These are phyloP conservation scores for Zaprionus gabonicus DNA, from an alignment of 1,140 invertebrate species.

Conservation along the genomic window DNA sequence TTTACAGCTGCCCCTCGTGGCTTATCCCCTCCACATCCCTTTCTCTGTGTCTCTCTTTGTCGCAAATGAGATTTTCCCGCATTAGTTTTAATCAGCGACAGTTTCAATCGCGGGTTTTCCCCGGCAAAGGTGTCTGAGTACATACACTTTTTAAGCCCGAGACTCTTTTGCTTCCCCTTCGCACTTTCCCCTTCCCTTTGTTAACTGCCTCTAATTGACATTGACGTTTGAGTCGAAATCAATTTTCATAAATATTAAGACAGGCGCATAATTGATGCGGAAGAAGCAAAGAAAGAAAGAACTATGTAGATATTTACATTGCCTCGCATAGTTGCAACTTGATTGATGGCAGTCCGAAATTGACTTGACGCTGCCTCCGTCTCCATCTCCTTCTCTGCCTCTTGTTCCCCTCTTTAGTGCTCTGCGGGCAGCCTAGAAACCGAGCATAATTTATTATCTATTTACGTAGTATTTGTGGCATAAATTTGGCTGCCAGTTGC, in stretches of 20 bases:
- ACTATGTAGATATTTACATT: constrained; percentile 66
- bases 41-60: constrained; percentile 22
- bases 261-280: constrained; percentile 76
- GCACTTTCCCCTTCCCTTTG: constrained; percentile 17
- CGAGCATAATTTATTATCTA: constrained; percentile 70
- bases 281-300: constrained; percentile 22
- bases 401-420: neutral
- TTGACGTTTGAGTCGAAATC: constrained; percentile 75
- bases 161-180: neutral
- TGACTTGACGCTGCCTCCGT: constrained; percentile 24
- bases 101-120: neutral
- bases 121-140: neutral
- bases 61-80: constrained; percentile 51
- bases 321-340: constrained; percentile 53
- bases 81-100: constrained; percentile 31
- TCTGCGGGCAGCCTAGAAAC: constrained; percentile 4
- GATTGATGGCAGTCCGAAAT: constrained; percentile 66
- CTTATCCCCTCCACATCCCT: neutral
- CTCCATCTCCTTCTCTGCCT: neutral
- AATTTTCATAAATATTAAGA: constrained; percentile 83
- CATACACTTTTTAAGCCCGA: neutral
- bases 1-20: constrained; percentile 54
- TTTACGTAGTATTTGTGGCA: constrained; percentile 67
- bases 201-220: constrained; percentile 69
- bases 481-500: constrained; percentile 58